Evolutionary conservation across 30 jellyfish, hydroid and myxozoan genomes (phyloP).

Genomic region (Clytia hemisphaerica): DNA sequence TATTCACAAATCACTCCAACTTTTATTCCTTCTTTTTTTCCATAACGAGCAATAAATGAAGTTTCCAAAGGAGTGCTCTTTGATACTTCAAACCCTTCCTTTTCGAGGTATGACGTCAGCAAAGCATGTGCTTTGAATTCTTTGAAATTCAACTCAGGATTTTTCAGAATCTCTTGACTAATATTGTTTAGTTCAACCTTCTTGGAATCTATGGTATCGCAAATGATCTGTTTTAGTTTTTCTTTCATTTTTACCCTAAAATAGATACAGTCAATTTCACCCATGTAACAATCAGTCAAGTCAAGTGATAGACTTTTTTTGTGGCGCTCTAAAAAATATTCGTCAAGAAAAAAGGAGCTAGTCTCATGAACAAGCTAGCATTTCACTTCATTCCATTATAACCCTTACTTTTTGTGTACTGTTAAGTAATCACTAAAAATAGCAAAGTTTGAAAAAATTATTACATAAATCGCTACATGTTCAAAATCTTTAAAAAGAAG

Average conservation of each 20-base stretch:
- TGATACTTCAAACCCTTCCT: constrained; percentile 74
- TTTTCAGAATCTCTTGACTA: constrained; percentile 59
- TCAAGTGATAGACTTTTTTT: too few relatives aligned
- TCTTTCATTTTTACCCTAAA: constrained; percentile 15
- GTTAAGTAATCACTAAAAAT: too few relatives aligned
- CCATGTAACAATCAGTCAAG: too few relatives aligned
- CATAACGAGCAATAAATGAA: constrained; percentile 78
- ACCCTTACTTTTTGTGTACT: too few relatives aligned
- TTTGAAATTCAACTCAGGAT: constrained; percentile 74
- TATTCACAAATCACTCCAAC: constrained; percentile 78
- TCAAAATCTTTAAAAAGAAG: too few relatives aligned
- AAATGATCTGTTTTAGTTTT: constrained; percentile 17
- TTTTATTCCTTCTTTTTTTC: constrained; percentile 51
- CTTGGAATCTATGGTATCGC: constrained; percentile 43
- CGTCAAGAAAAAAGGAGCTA: too few relatives aligned
- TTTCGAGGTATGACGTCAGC: constrained; percentile 44
- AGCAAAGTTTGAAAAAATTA: too few relatives aligned
- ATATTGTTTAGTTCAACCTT: constrained; percentile 36
- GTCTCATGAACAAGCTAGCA: too few relatives aligned
- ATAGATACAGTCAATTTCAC: too few relatives aligned
- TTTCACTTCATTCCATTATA: too few relatives aligned
- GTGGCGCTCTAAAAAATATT: too few relatives aligned
- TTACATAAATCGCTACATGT: too few relatives aligned
- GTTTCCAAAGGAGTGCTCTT: constrained; percentile 65
- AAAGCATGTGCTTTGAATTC: constrained; percentile 57